Evolutionary conservation across 2,888 invertebrate species (phyloP), one percentile per base, ranked within the genome.

Genomic region (Frankliniella intonsa): DNA sequence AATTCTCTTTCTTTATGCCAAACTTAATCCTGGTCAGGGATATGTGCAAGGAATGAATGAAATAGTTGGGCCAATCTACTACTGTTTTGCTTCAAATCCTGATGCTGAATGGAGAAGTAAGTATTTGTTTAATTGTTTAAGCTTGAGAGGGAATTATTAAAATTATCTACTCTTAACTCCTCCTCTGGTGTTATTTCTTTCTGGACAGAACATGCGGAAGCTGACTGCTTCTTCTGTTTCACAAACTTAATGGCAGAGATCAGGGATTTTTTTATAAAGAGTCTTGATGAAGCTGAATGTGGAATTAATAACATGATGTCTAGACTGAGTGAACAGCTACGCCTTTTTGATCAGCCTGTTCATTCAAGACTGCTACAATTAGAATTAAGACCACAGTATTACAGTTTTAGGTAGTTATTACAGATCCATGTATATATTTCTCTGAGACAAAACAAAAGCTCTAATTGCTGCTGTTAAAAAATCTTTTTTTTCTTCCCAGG

Each of bases 41-140:
- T 96, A 96, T 87, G 96, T 97, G 0, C 96, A 99, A 89, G 99
- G 99, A 82, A 99, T 99, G 99, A 99, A 99, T 89, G 99, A 99
- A 89, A 97, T 99, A 85, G 94, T 99, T 80, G 99, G 98, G 0
- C 99, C 99, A 11, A 97, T 99, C 86, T 99, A 99, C 89, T 97
- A 98, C 88, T 94, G 97, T 0, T 97, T 99, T 88, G 98, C 99
- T 11, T 94, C 94, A 38, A 97, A 99, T 89, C 92, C 95, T 0
- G 92, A 96, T 87, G 87, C 90, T 50, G 91, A 92, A 81, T 95
- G 93, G 90, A 91, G 95, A 90, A 92, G 97, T 96, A 87, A 87
- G 83, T 85, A 82, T 83, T 81, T 81, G 25, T 80, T 55, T 27
- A 14, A 65, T n/a, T 27, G 1, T 22, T 81, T 9, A 8, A 81